Percentiles rank a stretch among this genome's conserved stretches.
These are phyloP conservation scores for Pluvialis apricaria DNA, from an alignment of 2,113 vertebrate species.

Conservation along the genomic window DNA sequence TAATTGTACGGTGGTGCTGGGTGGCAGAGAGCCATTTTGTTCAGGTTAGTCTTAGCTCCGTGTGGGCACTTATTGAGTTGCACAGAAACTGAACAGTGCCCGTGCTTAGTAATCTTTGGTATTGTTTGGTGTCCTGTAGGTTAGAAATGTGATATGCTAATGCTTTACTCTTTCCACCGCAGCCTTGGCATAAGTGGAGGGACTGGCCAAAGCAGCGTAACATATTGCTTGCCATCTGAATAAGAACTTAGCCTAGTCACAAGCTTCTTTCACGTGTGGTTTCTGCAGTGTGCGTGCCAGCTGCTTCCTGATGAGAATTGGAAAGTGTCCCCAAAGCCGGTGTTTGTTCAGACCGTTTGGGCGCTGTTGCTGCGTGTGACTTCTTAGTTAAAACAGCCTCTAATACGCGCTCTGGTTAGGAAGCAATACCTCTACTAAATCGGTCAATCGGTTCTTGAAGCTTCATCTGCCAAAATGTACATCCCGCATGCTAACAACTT, in stretches of 20 bases:
- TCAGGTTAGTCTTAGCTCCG: constrained; percentile 4
- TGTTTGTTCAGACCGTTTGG: not conserved
- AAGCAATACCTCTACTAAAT: not conserved
- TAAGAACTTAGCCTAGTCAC: constrained; percentile 18
- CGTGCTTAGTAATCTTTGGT: not conserved
- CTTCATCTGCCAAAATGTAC: not conserved
- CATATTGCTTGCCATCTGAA: constrained; percentile 10
- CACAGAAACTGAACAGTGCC: not conserved
- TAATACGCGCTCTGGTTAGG: not conserved
- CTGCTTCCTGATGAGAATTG: not conserved
- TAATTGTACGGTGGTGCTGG: not conserved
- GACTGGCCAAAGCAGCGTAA: not conserved
- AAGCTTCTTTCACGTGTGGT: constrained; percentile 32
- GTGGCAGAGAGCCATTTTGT: constrained; percentile 51
- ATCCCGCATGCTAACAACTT: accelerated
- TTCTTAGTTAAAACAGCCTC: not conserved
- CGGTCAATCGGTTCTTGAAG: not conserved
- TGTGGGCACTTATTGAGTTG: not conserved
- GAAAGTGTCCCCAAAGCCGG: not conserved
- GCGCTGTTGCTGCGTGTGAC: not conserved
- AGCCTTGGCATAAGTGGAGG: not conserved
- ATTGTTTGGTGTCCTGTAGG: constrained; percentile 19
- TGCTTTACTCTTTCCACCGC: not conserved
- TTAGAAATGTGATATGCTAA: constrained; percentile 58
- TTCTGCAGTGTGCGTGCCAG: constrained; percentile 14